Percentiles rank a stretch among this genome's conserved stretches.
phyloP scores from a whole-genome alignment of 92 coral and sea anemone species.

The Porites rus region DNA sequence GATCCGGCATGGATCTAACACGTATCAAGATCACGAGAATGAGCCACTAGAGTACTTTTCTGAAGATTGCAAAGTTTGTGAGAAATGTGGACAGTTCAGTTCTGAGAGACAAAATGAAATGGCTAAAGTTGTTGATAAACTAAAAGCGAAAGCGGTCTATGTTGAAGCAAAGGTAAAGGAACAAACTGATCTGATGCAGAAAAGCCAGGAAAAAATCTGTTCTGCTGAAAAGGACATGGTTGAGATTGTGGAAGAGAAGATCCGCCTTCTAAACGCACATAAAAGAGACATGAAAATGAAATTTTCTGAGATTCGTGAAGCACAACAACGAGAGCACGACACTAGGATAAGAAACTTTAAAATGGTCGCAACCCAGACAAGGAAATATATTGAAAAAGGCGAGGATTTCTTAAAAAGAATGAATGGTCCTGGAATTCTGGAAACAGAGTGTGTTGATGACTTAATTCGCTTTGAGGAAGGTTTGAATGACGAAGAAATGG shows the following conservation, averaged over 20 bases:
- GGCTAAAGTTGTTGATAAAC: not conserved
- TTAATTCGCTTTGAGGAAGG: not conserved
- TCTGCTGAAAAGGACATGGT: not conserved
- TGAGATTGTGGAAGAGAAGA: constrained; percentile 1
- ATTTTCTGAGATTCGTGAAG: not conserved
- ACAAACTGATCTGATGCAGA: not conserved
- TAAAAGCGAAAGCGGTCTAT: not conserved
- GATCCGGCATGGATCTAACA: not conserved
- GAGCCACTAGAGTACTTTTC: constrained; percentile 20
- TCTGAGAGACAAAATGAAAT: not conserved
- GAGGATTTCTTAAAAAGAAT: not conserved
- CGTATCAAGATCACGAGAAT: constrained; percentile 33
- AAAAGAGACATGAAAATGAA: not conserved
- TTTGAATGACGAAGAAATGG: not conserved
- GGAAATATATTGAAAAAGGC: not conserved
- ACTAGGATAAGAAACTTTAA: not conserved
- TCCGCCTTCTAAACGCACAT: not conserved
- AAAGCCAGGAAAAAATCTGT: not conserved
- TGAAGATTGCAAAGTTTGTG: not conserved
- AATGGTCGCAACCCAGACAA: no score
- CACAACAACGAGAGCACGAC: not conserved
- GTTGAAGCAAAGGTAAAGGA: not conserved
- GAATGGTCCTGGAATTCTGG: not conserved
- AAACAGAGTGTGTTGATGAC: not conserved
- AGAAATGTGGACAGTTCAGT: constrained; percentile 4